Base-by-base conservation (phyloP, 2,888 invertebrate species). In the Iphiclides podalirius region DNA sequence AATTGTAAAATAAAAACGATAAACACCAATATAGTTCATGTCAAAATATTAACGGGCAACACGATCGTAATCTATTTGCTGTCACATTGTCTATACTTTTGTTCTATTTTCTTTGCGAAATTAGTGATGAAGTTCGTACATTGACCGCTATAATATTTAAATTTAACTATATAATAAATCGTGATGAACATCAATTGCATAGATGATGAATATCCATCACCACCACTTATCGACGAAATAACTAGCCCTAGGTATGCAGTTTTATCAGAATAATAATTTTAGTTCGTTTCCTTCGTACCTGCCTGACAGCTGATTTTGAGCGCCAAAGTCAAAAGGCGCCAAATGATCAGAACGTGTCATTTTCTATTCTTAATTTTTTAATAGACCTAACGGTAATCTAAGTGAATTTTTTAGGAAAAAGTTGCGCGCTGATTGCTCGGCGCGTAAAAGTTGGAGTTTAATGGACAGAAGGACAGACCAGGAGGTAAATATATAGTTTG, bases 241-340 rank as follows among this genome's bases (percentile, higher is more conserved):
- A 80, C 77, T 54, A 82, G 75, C 59, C 76, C 83, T 37, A 70
- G 83, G 85, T 86, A 73, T 77, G 67, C 63, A 11, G 37, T 51
- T 57, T 58, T 60, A 15, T 54, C 49, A 52, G 37, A 47, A 47
- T 23, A 12, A 57, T 37, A 13, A 17, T 44, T 35, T 40, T 28
- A 49, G 16, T 53, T 57, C 57, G 53, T 53, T 9, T 28, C 28
- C 8, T 6, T 28, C 28, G 61, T 67, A 63, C 57, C 57, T 66
- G 52, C 41, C 45, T 79, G 87, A 86, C 87, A 88, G 87, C 86
- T 87, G 86, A 86, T 87, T 76, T 60, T 54, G 39, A 67, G 85
- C 87, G 86, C 76, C 74, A 87, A 85, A 86, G 79, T 82, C 63
- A 70, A 86, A 85, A 70, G 81, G 82, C 83, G 83, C 73, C 68